Evolutionary conservation across 2,797 vertebrate genomes (phyloP).

Genomic region (Ctenopoma multispine): DNA sequence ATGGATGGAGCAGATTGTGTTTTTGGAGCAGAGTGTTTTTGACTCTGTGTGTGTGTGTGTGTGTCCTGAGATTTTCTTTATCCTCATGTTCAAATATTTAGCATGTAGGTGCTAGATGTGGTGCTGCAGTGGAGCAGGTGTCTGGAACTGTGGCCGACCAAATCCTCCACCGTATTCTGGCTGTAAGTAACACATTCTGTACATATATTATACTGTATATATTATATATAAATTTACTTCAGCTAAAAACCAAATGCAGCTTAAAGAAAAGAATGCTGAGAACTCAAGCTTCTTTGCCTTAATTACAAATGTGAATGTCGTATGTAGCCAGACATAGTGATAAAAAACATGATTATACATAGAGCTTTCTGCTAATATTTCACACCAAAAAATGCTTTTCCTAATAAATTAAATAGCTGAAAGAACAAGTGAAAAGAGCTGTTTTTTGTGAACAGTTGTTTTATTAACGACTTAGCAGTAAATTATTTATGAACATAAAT

Average conservation of each 20-base stretch:
- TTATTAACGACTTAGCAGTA: not conserved
- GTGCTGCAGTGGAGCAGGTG: conserved; percentile 12
- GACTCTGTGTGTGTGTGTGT: conserved; percentile 16
- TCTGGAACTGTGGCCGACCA: not conserved
- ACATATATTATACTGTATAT: no score
- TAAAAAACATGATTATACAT: not conserved
- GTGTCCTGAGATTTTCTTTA: conserved; percentile 42
- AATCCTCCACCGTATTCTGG: not conserved
- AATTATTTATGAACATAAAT: not conserved
- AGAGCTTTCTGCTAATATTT: not conserved
- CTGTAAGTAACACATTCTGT: not conserved
- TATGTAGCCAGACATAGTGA: no score
- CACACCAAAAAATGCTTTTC: no score
- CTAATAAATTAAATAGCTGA: no score
- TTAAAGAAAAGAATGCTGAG: no score
- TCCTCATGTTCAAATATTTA: conserved; percentile 72
- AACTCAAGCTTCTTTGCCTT: not conserved
- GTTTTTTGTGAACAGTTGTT: no score
- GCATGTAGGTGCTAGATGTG: conserved; percentile 47
- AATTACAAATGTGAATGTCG: no score
- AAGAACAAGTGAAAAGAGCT: not conserved
- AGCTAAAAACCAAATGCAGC: not conserved
- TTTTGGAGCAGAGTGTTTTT: conserved; percentile 27
- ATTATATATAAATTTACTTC: no score
- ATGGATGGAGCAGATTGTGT: conserved; percentile 33